Evolutionary conservation across 2,888 invertebrate species (phyloP), one percentile per base, ranked within the genome.

Genomic region (Campaea margaritaria): DNA sequence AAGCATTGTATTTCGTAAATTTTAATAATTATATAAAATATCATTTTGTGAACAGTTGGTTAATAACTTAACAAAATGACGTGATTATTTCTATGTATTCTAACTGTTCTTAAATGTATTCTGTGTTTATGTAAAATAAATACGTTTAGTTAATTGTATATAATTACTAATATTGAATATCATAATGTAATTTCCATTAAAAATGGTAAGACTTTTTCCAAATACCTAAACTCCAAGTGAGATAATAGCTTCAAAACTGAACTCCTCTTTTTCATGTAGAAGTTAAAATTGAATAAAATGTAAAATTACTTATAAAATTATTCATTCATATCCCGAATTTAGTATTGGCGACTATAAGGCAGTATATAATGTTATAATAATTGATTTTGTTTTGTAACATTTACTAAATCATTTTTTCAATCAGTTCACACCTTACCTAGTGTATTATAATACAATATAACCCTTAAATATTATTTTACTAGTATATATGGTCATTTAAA

Each of bases 401-500:
- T n/a, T 21, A 34, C 9, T 9, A 34, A 34, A 11, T 34, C 8
- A 34, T 10, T 8, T 34, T 34, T 34, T 50, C 12, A 15, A 8
- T 50, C 36, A 21, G n/a, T 36, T 21, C 1, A 11, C n/a, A 15
- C 34, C 7, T 12, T 36, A 36, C n/a, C 42, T 43, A 43, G 36
- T 16, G 21, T 48, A 49, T 42, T 15, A 45, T 16, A 36, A 34
- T 44, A 36, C 13, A 45, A 43, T 60, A 31, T 28, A 45, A 53
- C 58, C 56, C 58, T 61, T 58, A 51, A 65, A 11, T 62, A 56
- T 72, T 68, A 66, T 65, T 69, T 72, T 72, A 75, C 74, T 78
- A 73, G 21, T 21, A 21, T 21, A 66, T 68, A 69, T 68, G 62
- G 87, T 83, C 86, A 87, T 89, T 85, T 69, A 75, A 76, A 85